phyloP scores from a whole-genome alignment of 2,888 invertebrate species.

The Cepaea hortensis region DNA sequence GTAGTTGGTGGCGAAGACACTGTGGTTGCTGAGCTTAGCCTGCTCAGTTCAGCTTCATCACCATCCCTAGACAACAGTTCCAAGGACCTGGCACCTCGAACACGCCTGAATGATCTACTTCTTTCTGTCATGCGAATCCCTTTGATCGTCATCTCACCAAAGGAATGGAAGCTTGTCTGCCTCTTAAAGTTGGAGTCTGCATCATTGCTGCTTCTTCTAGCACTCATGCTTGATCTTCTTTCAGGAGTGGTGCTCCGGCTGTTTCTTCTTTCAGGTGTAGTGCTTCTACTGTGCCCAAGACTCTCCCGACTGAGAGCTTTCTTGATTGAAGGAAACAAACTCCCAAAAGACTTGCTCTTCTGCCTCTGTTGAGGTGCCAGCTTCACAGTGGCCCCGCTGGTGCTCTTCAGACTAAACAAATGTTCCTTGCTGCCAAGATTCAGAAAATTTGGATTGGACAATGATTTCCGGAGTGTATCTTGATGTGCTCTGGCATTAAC shows the following conservation, averaged over 20 bases:
- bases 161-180: constrained; percentile 52
- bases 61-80: constrained; percentile 21
- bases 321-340: constrained; percentile 53
- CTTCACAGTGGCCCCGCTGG: constrained; percentile 16
- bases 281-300: constrained; percentile 52
- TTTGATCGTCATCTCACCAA: constrained; percentile 59
- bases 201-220: constrained; percentile 53
- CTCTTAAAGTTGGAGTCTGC: constrained; percentile 54
- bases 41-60: background rate
- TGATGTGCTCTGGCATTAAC: constrained; percentile 49
- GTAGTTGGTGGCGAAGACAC: background rate
- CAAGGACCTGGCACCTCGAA: constrained; percentile 47
- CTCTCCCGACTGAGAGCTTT: constrained; percentile 57
- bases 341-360: constrained; percentile 58
- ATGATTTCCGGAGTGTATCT: constrained; percentile 61
- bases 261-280: constrained; percentile 43
- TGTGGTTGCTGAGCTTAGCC: constrained; percentile 30
- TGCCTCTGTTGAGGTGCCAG: constrained; percentile 33
- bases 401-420: constrained; percentile 55
- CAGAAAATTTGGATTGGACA: constrained; percentile 71
- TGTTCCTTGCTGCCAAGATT: constrained; percentile 64
- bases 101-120: constrained; percentile 63
- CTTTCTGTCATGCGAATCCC: constrained; percentile 64
- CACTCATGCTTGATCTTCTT: constrained; percentile 36
- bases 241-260: constrained; percentile 41